Percentiles rank a stretch among this genome's conserved stretches.
Conservation (phyloP, 2,113 vertebrate species). For the Zapus hudsonius region DNA sequence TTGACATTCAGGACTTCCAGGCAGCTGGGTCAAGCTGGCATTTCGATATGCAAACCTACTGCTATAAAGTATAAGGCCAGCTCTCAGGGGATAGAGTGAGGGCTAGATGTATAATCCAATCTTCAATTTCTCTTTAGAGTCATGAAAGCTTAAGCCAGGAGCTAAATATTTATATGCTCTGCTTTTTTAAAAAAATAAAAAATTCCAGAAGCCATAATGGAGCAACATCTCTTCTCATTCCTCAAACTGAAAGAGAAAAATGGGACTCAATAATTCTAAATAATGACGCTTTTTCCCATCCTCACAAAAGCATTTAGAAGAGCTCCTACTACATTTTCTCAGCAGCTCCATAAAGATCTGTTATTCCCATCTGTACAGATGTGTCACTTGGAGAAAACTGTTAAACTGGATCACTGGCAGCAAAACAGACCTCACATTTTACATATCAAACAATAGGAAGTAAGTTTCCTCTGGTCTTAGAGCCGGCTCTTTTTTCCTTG, state of each 20-base stretch:
- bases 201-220: not conserved
- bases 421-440: conserved; percentile 10
- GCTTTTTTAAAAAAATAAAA: conserved; percentile 19
- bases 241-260: conserved; percentile 39
- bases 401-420: not conserved
- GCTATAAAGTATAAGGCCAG: conserved; percentile 62
- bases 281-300: not conserved
- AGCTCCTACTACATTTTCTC: not conserved
- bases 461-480: not conserved
- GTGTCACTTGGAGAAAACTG: not conserved
- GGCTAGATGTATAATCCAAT: conserved; percentile 2
- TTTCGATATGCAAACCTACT: conserved; percentile 66
- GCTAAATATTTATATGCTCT: conserved; percentile 66
- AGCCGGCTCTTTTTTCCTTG: not conserved
- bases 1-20: conserved; percentile 49
- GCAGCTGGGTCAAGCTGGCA: conserved; percentile 53
- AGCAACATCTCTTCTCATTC: conserved; percentile 7
- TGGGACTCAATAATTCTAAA: conserved; percentile 28
- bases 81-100: conserved; percentile 42
- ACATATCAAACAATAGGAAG: not conserved
- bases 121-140: conserved; percentile 54
- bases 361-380: not conserved
- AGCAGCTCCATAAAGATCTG: not conserved
- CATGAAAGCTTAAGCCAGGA: conserved; percentile 33
- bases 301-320: not conserved